phyloP scores from a whole-genome alignment of 2,888 invertebrate species.

The Criorhina ranunculi region DNA sequence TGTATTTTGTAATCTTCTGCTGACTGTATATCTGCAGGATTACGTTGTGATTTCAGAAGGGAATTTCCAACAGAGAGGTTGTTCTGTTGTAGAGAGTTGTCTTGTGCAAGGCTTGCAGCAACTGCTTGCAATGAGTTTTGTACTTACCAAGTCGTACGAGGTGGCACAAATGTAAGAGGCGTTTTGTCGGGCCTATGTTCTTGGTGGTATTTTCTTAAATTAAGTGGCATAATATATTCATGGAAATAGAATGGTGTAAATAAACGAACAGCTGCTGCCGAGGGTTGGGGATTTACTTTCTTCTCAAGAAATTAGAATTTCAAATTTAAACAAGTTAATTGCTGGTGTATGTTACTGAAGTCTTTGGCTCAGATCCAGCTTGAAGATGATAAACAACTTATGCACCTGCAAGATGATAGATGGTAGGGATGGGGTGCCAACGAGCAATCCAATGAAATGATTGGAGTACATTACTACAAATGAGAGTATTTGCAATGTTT shows the following conservation, averaged over 20 bases:
- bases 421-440: background rate
- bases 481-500: slow-evolving; percentile 37
- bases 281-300: slow-evolving; percentile 16
- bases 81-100: slow-evolving; percentile 34
- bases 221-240: slow-evolving; percentile 74
- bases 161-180: slow-evolving; percentile 43
- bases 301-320: slow-evolving; percentile 61
- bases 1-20: slow-evolving; percentile 56
- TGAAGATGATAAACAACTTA: slow-evolving; percentile 18
- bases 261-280: slow-evolving; percentile 67
- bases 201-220: slow-evolving; percentile 68
- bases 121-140: slow-evolving; percentile 61
- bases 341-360: slow-evolving; percentile 23
- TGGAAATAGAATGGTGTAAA: slow-evolving; percentile 61
- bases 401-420: slow-evolving; percentile 45
- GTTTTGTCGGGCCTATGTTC: slow-evolving; percentile 38
- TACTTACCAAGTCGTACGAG: slow-evolving; percentile 54
- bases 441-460: slow-evolving; percentile 6
- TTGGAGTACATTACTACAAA: slow-evolving; percentile 32
- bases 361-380: background rate
- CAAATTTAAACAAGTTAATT: slow-evolving; percentile 72
- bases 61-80: slow-evolving; percentile 28
- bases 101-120: slow-evolving; percentile 33
- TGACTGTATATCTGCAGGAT: slow-evolving; percentile 60
- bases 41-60: slow-evolving; percentile 40